A percentile compares a stretch with the other conserved stretches of the same genome.
Conservation (phyloP, 2,113 vertebrate species). For the Corydoras maculifer region DNA sequence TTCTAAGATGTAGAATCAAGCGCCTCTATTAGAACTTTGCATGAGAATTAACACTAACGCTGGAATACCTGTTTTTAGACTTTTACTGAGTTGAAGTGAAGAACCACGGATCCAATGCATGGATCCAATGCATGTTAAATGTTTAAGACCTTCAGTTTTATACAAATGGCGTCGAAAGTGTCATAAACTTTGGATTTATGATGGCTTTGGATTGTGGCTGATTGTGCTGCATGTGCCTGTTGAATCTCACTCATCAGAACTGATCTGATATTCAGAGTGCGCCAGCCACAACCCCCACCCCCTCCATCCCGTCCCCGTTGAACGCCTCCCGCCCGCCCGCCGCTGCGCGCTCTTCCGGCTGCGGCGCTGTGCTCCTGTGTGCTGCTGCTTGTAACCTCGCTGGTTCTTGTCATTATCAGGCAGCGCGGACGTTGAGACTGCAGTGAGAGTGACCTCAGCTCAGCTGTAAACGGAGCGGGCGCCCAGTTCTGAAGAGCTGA, state of each 20-base stretch:
- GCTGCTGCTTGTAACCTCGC: conserved; percentile 59
- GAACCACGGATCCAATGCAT: neutral
- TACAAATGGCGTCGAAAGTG: conserved; percentile 3
- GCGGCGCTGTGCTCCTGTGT: conserved; percentile 49
- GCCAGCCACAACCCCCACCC: conserved; percentile 12
- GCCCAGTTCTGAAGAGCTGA: conserved; percentile 55
- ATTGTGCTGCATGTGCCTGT: conserved; percentile 23
- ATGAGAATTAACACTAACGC: no score
- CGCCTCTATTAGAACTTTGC: no score
- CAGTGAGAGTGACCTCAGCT: conserved; percentile 62
- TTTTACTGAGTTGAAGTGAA: neutral
- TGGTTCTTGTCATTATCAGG: conserved; percentile 75
- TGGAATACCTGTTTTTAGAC: no score
- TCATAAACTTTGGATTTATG: conserved; percentile 29
- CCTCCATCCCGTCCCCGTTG: neutral
- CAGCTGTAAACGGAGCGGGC: conserved; percentile 49
- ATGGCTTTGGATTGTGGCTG: neutral
- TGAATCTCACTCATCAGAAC: neutral
- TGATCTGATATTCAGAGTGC: conserved; percentile 1
- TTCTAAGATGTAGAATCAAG: no score
- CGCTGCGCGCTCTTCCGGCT: conserved; percentile 49
- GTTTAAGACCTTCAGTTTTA: conserved; percentile 5
- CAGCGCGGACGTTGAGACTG: conserved; percentile 73
- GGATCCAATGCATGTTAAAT: conserved; percentile 28
- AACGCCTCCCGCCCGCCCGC: neutral